A percentile compares a stretch with the other conserved stretches of the same genome.
Conservation (phyloP, 2,113 vertebrate species). For the Loxodonta africana region DNA sequence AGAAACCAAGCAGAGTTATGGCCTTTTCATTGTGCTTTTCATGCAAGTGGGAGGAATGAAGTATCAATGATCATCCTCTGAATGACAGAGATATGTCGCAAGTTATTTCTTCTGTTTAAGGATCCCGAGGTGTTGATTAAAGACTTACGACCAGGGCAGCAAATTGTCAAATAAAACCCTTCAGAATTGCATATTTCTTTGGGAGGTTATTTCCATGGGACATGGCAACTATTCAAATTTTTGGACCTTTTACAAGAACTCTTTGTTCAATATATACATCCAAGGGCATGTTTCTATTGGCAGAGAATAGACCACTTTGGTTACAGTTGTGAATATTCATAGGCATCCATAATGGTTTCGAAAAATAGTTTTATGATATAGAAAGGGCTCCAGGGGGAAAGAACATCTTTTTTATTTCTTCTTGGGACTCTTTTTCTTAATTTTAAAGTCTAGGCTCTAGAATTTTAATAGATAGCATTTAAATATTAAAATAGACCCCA, state of each 20-base stretch:
- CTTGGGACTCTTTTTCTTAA: not conserved
- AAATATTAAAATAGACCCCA: not conserved
- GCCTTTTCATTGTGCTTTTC: not conserved
- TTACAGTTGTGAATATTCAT: not conserved
- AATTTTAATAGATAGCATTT: slow-evolving; percentile 18
- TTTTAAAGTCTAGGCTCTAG: slow-evolving; percentile 30
- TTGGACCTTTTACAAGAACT: not conserved
- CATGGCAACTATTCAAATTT: not conserved
- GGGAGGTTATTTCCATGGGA: not conserved
- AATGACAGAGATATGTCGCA: slow-evolving; percentile 2
- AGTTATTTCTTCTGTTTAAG: not conserved
- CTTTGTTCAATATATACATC: not conserved
- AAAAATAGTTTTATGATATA: slow-evolving; percentile 24
- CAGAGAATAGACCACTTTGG: not conserved
- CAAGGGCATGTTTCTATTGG: not conserved
- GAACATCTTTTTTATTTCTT: not conserved
- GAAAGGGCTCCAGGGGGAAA: slow-evolving; percentile 7
- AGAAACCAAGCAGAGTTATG: not conserved
- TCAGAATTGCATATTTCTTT: not conserved
- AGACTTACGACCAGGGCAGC: not conserved
- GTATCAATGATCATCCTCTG: not conserved
- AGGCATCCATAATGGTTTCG: not conserved
- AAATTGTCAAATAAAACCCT: not conserved
- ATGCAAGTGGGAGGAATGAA: not conserved
- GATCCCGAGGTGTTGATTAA: not conserved